Base-by-base conservation (phyloP, 92 coral and sea anemone species). In the Epizoanthus scotinus region DNA sequence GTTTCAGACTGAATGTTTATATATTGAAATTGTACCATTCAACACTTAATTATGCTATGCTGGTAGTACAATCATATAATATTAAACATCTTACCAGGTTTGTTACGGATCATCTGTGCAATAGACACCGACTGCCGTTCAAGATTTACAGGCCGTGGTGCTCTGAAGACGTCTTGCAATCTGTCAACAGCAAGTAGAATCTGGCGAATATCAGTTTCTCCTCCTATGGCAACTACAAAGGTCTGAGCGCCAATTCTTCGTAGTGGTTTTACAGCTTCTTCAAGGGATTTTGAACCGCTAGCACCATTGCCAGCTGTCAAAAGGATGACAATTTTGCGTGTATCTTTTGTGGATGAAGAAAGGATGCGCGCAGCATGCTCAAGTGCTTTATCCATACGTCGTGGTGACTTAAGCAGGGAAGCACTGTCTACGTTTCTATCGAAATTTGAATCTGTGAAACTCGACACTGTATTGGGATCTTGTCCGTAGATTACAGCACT, bases 71-170 rank as follows among this genome's bases (percentile, higher is more conserved):
- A 47, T 47, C 40, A 34, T 47, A 29, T 12, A 34, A 64, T 20
- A 8, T 5, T 3, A 44, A 64, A 64, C 12, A n/a, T 13, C 80
- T 74, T 54, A 89, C 96, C 96, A 63, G 91, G 74, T 20, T 87
- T 87, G 25, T 81, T 80, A 24, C 85, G 84, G 25, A 91, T 83
- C 59, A 53, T 70, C 15, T 67, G 77, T 44, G 96, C 96, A 44
- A 87, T 63, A 25, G 71, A 56, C 18, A 82, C 66, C 42, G 78
- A 69, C 29, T 78, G 86, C 58, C 53, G 80, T 14, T 83, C 73
- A 86, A 73, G 9, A 92, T 79, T 66, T 82, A 69, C 34, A 50
- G 84, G 44, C 85, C 84, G 55, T 58, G 50, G 80, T 13, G 49
- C 80, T 22, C 65, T 74, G 44, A 74, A 74, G 14, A 74, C 29